Base-by-base conservation (phyloP, 2,113 vertebrate genomes). In the Lota lota region DNA sequence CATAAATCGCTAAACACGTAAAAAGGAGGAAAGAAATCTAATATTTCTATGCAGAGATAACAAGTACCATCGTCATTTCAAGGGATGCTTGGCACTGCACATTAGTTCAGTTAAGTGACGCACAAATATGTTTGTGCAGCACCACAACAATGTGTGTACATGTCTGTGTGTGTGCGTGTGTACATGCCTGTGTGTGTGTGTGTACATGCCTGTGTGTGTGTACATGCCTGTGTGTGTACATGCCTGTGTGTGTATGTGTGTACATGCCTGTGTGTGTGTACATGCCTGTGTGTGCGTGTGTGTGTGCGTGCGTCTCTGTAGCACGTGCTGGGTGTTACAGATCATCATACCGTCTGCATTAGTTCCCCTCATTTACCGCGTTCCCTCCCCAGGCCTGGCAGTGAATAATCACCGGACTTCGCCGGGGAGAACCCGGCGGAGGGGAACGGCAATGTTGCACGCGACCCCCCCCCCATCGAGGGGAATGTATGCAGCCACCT, bases 291-390 rank as follows among this genome's bases (percentile, higher is more conserved):
- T 19, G 18, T 50, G 16, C 12, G 51, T 17, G 64, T 15, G 20
- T 11, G 15, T 22, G 16, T 63, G 51, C 2, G 3, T 12, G 3
- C 51, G 11, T 33, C 28, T 33, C 28, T 7, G 7, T 7, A 7
- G 7, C 28, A 33, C 28, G 28, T 33, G 3, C 28, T 33, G 28
- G 28, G 3, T 7, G n/a, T n/a, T n/a, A n/a, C n/a, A n/a, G n/a
- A n/a, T n/a, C n/a, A n/a, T n/a, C 66, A 63, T 80, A 81, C 76
- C 20, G 79, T 86, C 82, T 88, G 79, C 80, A 85, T 88, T 84
- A 88, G 88, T 90, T 8, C 84, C 77, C 76, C 70, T 75, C 82
- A 78, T 85, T 83, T 8, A 2, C 40, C 40, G 84, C 76, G 82
- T 81, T 78, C 80, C 68, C 73, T 75, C 80, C 61, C 77, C 70